phyloP scores from a whole-genome alignment of 2,113 vertebrate genomes.

The Silurus meridionalis region DNA sequence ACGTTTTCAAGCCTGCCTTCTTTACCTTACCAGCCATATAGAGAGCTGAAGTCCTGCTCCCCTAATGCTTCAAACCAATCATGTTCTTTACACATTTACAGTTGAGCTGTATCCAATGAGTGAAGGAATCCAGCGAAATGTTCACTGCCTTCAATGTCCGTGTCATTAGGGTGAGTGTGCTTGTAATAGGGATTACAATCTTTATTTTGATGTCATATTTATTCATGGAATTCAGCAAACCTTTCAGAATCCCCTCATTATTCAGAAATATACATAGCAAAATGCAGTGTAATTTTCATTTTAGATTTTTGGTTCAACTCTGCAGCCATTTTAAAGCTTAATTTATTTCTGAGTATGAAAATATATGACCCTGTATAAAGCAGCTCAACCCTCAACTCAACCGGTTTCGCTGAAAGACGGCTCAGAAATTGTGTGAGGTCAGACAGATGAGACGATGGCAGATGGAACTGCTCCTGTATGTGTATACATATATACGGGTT shows the following conservation, averaged over 20 bases:
- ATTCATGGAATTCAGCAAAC: background rate
- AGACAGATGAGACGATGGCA: background rate
- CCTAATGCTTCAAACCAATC: background rate
- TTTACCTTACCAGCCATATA: background rate
- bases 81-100: background rate
- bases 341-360: background rate
- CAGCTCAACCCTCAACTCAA: background rate
- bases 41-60: background rate
- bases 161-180: background rate
- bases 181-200: background rate
- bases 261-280: background rate
- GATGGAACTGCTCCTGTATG: too few species aligned
- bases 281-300: background rate
- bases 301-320: background rate
- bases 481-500: too few species aligned
- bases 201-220: slow-evolving; percentile 24
- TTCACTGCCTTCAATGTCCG: background rate
- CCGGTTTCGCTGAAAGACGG: background rate
- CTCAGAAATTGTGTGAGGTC: background rate
- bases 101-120: background rate
- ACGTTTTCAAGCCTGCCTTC: background rate
- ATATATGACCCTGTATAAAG: background rate
- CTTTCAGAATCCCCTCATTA: background rate
- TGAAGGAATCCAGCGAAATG: slow-evolving; percentile 2
- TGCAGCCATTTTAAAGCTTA: background rate